A percentile compares a stretch with the other conserved stretches of the same genome.
Evolutionary conservation across 2,888 invertebrate species (phyloP).

Genomic region (Drosophila helvetica): DNA sequence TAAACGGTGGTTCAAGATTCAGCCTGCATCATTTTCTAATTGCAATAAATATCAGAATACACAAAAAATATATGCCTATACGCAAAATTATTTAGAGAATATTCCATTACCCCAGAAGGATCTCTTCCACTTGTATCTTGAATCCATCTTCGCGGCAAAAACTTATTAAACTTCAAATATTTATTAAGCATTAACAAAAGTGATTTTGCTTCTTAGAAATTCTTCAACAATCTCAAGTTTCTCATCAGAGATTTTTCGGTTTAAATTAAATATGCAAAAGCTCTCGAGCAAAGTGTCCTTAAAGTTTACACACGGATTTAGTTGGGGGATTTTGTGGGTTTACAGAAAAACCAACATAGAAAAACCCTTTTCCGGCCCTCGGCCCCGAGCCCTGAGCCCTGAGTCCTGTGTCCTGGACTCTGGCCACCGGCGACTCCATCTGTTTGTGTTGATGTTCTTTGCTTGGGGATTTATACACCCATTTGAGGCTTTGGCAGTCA

Average conservation of each 20-base stretch:
- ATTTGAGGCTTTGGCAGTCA: slow-evolving; percentile 57
- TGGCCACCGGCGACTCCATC: neutral
- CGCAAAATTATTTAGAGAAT: neutral
- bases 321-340: slow-evolving; percentile 58
- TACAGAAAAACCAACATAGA: slow-evolving; percentile 21
- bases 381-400: neutral
- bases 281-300: slow-evolving; percentile 63
- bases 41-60: too few species aligned
- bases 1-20: neutral
- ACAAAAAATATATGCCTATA: too few species aligned
- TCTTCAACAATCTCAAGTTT: neutral
- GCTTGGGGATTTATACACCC: slow-evolving; percentile 41
- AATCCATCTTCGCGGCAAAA: neutral
- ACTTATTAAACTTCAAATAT: slow-evolving; percentile 21
- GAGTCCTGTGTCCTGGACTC: slow-evolving; percentile 1
- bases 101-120: neutral
- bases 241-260: slow-evolving; percentile 24
- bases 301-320: slow-evolving; percentile 74
- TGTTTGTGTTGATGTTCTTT: slow-evolving; percentile 44
- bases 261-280: slow-evolving; percentile 67
- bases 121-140: neutral
- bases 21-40: neutral
- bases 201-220: slow-evolving; percentile 8
- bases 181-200: slow-evolving; percentile 17
- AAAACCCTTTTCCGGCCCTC: slow-evolving; percentile 15